Percentiles rank a stretch among this genome's conserved stretches.
These are phyloP conservation scores for Lottia scabra DNA, from an alignment of 2,888 invertebrate genomes.

Conservation along the genomic window DNA sequence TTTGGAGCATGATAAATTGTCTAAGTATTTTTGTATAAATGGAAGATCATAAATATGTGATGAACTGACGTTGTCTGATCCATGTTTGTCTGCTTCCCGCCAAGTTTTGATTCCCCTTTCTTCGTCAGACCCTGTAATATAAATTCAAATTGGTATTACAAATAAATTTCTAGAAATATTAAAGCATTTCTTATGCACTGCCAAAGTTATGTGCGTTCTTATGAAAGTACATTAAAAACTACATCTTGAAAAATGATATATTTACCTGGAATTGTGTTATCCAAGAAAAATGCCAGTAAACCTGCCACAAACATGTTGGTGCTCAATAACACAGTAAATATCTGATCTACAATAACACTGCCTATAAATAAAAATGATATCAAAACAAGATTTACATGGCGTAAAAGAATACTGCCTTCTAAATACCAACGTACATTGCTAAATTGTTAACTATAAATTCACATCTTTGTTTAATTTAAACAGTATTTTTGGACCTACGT, in stretches of 20 bases:
- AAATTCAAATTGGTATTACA: neutral
- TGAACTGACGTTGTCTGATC: slow-evolving; percentile 24
- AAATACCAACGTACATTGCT: too few relatives aligned
- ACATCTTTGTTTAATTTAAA: too few relatives aligned
- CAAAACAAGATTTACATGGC: too few relatives aligned
- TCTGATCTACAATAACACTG: slow-evolving; percentile 48
- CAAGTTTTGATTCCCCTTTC: slow-evolving; percentile 83
- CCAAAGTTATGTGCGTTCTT: too few relatives aligned
- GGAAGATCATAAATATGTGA: slow-evolving; percentile 64
- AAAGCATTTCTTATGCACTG: too few relatives aligned
- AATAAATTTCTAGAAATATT: too few relatives aligned
- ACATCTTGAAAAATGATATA: too few relatives aligned
- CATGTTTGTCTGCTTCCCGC: slow-evolving; percentile 72
- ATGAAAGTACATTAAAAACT: too few relatives aligned
- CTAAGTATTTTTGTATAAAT: slow-evolving; percentile 44
- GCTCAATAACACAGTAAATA: slow-evolving; percentile 58
- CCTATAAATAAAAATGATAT: too few relatives aligned
- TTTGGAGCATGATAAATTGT: slow-evolving; percentile 33
- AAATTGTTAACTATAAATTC: too few relatives aligned
- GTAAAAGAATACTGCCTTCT: too few relatives aligned
- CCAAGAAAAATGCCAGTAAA: slow-evolving; percentile 68
- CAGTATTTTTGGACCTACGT: too few relatives aligned
- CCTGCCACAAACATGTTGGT: slow-evolving; percentile 71
- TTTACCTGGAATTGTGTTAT: slow-evolving; percentile 69
- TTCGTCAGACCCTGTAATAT: slow-evolving; percentile 76